phyloP scores from a whole-genome alignment of 2,888 invertebrate species.

The Odontocolon sp. region DNA sequence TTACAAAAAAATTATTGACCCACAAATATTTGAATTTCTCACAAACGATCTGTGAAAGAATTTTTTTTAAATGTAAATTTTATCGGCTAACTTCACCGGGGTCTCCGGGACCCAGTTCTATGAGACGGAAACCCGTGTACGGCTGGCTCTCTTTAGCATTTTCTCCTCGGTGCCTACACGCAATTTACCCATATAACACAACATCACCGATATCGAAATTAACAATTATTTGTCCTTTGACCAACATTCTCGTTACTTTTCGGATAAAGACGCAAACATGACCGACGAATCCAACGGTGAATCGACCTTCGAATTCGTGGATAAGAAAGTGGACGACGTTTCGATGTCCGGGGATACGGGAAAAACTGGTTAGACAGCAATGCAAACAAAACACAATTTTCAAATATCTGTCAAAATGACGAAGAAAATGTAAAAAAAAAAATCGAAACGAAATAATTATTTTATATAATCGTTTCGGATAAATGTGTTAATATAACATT shows the following conservation, averaged over 20 bases:
- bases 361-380: conserved; percentile 75
- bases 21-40: too few relatives aligned
- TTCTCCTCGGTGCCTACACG: background rate
- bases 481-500: too few relatives aligned
- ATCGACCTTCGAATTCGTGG: conserved; percentile 78
- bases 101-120: too few relatives aligned
- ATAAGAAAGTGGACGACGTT: conserved; percentile 75
- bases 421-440: background rate
- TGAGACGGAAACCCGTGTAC: too few relatives aligned
- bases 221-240: background rate
- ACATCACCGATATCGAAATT: background rate
- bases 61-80: too few relatives aligned
- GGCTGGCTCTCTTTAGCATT: too few relatives aligned
- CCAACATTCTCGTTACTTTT: background rate
- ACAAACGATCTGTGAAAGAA: too few relatives aligned
- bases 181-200: background rate
- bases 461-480: too few relatives aligned
- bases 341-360: conserved; percentile 68
- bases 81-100: too few relatives aligned
- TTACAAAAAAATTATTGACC: too few relatives aligned
- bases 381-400: conserved; percentile 31
- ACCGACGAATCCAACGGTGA: conserved; percentile 79
- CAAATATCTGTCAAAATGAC: conserved; percentile 58
- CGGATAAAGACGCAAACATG: conserved; percentile 65
- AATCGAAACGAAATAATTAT: too few relatives aligned